Conservation (phyloP, 2,113 vertebrate species). For the Eurystomus gularis region DNA sequence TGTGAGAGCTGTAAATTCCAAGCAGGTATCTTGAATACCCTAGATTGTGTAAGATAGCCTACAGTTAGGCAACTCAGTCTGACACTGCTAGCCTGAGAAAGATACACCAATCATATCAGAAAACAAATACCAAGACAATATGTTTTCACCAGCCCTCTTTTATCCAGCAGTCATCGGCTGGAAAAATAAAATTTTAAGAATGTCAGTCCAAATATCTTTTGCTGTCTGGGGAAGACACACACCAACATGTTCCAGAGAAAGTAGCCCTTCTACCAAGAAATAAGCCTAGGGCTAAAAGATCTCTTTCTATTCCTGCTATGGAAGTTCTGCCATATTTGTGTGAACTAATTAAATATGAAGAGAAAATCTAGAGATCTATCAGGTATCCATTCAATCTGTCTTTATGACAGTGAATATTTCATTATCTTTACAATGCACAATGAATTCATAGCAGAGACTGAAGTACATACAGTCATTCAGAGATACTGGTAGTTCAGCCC, state of each 20-base stretch:
- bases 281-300: neutral
- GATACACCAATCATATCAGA: neutral
- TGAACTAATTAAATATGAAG: neutral
- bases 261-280: neutral
- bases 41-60: neutral
- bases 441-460: neutral
- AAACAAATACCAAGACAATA: neutral
- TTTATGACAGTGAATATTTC: neutral
- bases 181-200: neutral
- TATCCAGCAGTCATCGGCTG: neutral
- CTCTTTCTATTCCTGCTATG: neutral
- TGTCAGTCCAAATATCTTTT: neutral
- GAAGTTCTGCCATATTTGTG: neutral
- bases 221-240: neutral
- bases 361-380: neutral
- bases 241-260: neutral
- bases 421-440: neutral
- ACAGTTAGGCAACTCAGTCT: neutral
- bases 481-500: neutral
- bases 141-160: neutral
- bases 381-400: neutral
- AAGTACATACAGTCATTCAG: neutral
- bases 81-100: neutral
- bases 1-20: neutral
- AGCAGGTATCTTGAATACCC: neutral